Percentiles rank a stretch among this genome's conserved stretches.
phyloP scores from a whole-genome alignment of 2,888 invertebrate species.

The Amphipyra tragopoginis region DNA sequence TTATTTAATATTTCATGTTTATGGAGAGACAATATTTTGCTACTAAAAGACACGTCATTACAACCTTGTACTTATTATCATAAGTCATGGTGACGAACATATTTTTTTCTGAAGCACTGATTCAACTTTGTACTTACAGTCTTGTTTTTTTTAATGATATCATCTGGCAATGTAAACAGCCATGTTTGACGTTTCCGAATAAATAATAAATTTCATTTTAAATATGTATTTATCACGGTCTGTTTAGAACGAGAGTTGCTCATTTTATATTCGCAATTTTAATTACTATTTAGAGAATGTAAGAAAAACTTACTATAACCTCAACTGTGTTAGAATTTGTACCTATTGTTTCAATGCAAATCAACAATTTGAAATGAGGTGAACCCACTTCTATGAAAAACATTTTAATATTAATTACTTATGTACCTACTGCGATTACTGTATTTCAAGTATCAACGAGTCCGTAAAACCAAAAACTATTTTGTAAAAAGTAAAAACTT shows the following conservation, averaged over 20 bases:
- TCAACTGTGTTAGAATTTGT: conserved; percentile 7
- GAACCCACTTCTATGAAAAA: neutral
- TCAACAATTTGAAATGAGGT: conserved; percentile 11
- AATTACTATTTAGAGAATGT: conserved; percentile 26
- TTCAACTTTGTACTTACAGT: conserved; percentile 24
- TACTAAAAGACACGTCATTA: no score
- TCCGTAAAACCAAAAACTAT: no score
- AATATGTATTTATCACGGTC: conserved; percentile 2
- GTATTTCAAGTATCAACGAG: no score
- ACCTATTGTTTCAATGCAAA: conserved; percentile 36
- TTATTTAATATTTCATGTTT: no score
- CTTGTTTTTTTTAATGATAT: conserved; percentile 5
- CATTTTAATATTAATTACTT: no score
- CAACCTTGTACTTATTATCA: neutral
- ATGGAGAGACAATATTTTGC: no score
- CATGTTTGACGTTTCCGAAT: neutral
- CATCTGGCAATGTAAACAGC: neutral
- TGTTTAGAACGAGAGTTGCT: conserved; percentile 6
- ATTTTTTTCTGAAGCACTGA: conserved; percentile 7
- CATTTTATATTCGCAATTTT: conserved; percentile 6
- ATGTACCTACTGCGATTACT: no score
- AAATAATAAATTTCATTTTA: neutral
- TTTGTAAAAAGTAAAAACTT: neutral
- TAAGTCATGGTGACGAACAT: conserved; percentile 19
- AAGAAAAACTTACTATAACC: conserved; percentile 10